Base-by-base conservation (phyloP, 92 coral and sea anemone genomes). In the Pocillopora meandrina region DNA sequence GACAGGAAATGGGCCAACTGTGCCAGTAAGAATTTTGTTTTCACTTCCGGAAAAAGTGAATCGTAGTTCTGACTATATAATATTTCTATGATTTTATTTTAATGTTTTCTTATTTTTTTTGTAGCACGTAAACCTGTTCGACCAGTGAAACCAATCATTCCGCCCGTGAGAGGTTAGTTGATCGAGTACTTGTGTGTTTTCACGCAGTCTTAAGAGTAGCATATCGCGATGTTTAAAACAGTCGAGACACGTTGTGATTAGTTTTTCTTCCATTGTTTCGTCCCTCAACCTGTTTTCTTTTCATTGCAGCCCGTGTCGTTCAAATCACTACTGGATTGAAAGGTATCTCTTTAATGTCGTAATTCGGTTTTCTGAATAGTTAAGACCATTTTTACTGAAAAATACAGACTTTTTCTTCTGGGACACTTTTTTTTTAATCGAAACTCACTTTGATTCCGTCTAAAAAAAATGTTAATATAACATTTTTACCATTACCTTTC, bases 1-100 rank as follows among this genome's bases (percentile, higher is more conserved):
- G 88, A 84, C 88, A 84, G 57, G 83, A 76, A 76, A 42, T 84
- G 83, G 83, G 88, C 76, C 66, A 52, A 84, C 83, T 84, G 88
- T 67, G 83, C 82, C 6, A 56, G 88, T 74, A 57, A 74, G 78
- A 20, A 34, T 19, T 8, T 49, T 16, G 35, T 73, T 73, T 52
- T 34, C 11, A 49, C 5, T 14, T 10, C 17, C 1, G 33, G 11
- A 72, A 72, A 72, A 17, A 5, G 55, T 5, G 1, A 35, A 1
- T 15, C 17, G 35, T 6, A 14, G 5, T 13, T 10, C 12, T 70
- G 56, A 20, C 9, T 36, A 2, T 15, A 2, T 15, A 19, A 65
- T 52, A 0, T 17, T 20, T 79, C 11, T 8, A 18, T 49, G 61
- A 19, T 12, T 2, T 52, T 49, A 18, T 15, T 52, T 26, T 70